Evolutionary conservation across 2,113 vertebrate species (phyloP).

Genomic region (Sylvilagus bachmani): DNA sequence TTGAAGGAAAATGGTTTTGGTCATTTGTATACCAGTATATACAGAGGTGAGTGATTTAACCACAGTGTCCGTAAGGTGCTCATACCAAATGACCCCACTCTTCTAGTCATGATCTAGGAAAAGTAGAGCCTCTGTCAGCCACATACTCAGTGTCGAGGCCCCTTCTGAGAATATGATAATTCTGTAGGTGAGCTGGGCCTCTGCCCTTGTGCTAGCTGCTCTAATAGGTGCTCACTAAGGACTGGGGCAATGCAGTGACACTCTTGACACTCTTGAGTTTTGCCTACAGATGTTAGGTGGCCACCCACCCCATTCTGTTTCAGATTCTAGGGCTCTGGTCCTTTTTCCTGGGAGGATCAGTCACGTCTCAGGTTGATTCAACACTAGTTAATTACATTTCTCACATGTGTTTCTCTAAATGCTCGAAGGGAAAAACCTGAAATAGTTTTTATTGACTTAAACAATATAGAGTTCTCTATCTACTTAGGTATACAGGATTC

Average conservation of each 20-base stretch:
- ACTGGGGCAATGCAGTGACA: neutral
- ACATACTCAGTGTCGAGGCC: neutral
- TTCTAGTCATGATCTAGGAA: neutral
- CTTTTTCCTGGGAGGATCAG: fast-evolving
- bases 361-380: neutral
- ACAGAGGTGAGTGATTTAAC: neutral
- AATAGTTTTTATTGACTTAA: neutral
- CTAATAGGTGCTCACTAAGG: neutral
- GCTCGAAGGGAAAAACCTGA: neutral
- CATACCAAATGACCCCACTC: neutral
- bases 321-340: neutral
- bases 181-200: neutral
- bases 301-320: neutral
- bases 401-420: neutral
- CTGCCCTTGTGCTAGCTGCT: neutral
- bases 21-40: neutral
- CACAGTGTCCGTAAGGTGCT: neutral
- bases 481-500: neutral
- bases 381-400: neutral
- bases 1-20: neutral
- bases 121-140: neutral
- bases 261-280: neutral
- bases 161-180: neutral
- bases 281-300: neutral
- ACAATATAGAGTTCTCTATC: neutral